Evolutionary conservation across 2,113 vertebrate genomes (phyloP), one percentile per base, ranked within the genome.

Genomic region (Anguilla japonica): DNA sequence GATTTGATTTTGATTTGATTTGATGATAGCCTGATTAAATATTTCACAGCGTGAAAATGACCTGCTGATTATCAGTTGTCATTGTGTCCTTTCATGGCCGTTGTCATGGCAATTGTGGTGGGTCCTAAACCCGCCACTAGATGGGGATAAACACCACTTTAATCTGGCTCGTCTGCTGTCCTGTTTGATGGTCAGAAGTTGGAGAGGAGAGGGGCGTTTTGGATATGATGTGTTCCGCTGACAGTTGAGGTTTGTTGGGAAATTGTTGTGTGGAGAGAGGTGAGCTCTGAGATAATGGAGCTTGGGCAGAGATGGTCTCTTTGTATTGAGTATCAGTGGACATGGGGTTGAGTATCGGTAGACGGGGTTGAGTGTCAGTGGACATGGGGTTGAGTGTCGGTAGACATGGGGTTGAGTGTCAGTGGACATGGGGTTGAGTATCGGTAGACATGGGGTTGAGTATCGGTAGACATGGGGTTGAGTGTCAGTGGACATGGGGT

Each of bases 91-190:
- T 5, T 13, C 9, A 9, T 75, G n/a, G 16, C 7, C 22, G 80
- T 26, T 81, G 22, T 20, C 22, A 46, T 41, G 16, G 15, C 75
- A 16, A 13, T 16, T 80, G 78, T 18, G 34, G 29, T 15, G 29
- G 26, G 29, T 22, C 5, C 0, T 34, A 75, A 50, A 8, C 20
- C 43, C 56, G 40, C 87, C 87, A 87, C 83, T 81, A 84, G 87
- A 81, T 83, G 87, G 87, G 39, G 83, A n/a, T 84, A 67, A 87
- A 41, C 53, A 84, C 87, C 78, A 84, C 82, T 60, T 81, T 56
- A 84, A 75, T 29, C n/a, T 34, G 26, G 71, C n/a, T 1, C 9
- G 8, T 34, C 71, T 75, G 71, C 71, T 29, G 71, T 75, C n/a
- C n/a, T 75, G 26, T 7, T 8, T 7, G 63, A 3, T 3, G 26